Conservation (phyloP, 2,113 vertebrate genomes). For the Bagarius yarrelli region DNA sequence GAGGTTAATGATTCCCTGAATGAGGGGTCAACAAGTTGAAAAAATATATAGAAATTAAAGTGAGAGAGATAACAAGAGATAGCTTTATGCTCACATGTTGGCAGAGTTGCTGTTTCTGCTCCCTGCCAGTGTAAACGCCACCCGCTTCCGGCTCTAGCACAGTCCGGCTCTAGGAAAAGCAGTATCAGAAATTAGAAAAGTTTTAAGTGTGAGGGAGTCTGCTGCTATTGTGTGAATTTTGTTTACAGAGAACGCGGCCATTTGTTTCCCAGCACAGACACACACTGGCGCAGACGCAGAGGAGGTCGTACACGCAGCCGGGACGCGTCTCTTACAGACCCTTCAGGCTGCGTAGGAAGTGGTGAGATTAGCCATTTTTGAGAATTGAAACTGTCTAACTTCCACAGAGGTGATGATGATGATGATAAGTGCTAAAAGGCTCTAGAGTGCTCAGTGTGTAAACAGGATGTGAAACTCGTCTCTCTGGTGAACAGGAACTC, state of each 20-base stretch:
- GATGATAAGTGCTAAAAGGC: background rate
- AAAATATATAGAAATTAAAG: too few species aligned
- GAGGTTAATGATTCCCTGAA: too few species aligned
- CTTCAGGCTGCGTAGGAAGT: slow-evolving; percentile 72
- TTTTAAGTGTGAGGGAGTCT: background rate
- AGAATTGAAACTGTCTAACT: background rate
- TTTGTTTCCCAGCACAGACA: slow-evolving; percentile 78
- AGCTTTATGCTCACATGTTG: too few species aligned
- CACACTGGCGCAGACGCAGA: slow-evolving; percentile 75
- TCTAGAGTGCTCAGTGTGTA: too few species aligned
- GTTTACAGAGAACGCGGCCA: slow-evolving; percentile 69
- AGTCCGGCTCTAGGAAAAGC: too few species aligned
- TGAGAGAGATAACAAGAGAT: too few species aligned
- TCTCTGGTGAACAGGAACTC: slow-evolving; percentile 51
- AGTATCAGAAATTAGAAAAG: too few species aligned
- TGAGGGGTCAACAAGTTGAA: too few species aligned
- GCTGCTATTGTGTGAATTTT: background rate
- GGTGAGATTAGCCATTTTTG: slow-evolving; percentile 66
- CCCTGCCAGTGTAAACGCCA: too few species aligned
- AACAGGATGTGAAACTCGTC: too few species aligned
- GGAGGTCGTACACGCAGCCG: slow-evolving; percentile 73
- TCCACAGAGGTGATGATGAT: background rate
- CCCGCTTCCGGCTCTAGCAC: too few species aligned
- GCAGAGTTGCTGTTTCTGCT: too few species aligned
- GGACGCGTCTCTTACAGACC: slow-evolving; percentile 69